These are phyloP conservation scores for Balearica regulorum DNA, from an alignment of 2,797 vertebrate species.

Conservation along the genomic window DNA sequence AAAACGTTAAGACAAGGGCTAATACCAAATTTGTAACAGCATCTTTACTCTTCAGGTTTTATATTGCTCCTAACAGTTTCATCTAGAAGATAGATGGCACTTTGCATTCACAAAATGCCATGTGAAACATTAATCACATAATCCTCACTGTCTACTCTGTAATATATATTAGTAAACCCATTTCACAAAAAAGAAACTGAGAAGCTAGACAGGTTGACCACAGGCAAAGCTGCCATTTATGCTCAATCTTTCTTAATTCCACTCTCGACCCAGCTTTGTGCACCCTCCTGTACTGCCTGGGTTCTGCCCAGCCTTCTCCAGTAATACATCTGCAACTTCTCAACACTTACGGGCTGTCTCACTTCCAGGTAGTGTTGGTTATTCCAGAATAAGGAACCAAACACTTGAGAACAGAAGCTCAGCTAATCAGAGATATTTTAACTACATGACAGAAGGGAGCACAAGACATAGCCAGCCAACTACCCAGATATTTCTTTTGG, in stretches of 20 bases:
- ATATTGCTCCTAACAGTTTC: not conserved
- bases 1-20: not conserved
- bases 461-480: not conserved
- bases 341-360: not conserved
- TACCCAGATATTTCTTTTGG: not conserved
- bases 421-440: not conserved
- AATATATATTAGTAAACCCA: not conserved
- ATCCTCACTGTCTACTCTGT: not conserved
- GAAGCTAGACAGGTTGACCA: not conserved
- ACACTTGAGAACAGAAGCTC: not conserved
- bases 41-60: not conserved
- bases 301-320: not conserved
- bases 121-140: not conserved
- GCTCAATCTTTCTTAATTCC: not conserved
- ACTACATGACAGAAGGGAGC: not conserved
- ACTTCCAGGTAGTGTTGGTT: not conserved
- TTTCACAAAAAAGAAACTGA: not conserved
- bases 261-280: not conserved
- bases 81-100: conserved; percentile 36
- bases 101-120: conserved; percentile 29
- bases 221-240: not conserved
- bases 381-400: not conserved
- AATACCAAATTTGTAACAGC: not conserved
- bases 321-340: not conserved
- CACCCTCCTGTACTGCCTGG: not conserved